These are phyloP conservation scores for Urocyon cinereoargenteus DNA, from an alignment of 2,797 vertebrate species.

Conservation along the genomic window DNA sequence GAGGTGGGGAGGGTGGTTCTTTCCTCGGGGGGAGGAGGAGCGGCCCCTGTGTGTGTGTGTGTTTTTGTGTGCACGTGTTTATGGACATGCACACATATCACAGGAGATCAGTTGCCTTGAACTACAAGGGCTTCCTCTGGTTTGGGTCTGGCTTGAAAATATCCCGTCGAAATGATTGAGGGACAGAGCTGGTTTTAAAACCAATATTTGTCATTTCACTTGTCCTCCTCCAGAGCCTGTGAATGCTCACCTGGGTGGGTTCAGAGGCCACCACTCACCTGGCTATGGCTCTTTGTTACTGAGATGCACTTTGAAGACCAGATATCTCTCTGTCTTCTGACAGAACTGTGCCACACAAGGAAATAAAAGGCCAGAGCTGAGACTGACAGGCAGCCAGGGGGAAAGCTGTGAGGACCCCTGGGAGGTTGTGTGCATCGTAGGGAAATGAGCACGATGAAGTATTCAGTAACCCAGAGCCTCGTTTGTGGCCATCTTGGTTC, in stretches of 20 bases:
- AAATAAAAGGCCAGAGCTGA: not conserved
- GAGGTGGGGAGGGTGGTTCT: no score
- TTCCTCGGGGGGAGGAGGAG: not conserved
- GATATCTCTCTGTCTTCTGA: not conserved
- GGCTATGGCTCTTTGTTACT: not conserved
- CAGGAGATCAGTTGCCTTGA: not conserved
- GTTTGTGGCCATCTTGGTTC: not conserved
- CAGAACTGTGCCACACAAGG: not conserved
- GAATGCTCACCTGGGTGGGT: not conserved
- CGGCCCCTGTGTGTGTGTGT: no score
- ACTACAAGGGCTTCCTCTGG: not conserved
- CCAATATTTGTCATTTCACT: slow-evolving; percentile 8
- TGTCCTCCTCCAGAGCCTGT: not conserved
- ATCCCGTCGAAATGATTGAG: not conserved
- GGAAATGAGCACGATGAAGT: not conserved
- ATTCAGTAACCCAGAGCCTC: not conserved
- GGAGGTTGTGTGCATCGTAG: accelerated
- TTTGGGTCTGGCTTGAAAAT: slow-evolving; percentile 35
- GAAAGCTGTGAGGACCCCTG: not conserved
- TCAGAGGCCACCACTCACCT: not conserved
- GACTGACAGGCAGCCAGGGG: not conserved
- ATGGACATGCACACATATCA: no score
- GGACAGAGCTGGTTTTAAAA: not conserved
- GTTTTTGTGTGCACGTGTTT: no score
- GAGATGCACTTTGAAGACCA: not conserved